These are phyloP conservation scores for Nemapogon koenigi DNA, from an alignment of 2,888 invertebrate species.

Conservation along the genomic window DNA sequence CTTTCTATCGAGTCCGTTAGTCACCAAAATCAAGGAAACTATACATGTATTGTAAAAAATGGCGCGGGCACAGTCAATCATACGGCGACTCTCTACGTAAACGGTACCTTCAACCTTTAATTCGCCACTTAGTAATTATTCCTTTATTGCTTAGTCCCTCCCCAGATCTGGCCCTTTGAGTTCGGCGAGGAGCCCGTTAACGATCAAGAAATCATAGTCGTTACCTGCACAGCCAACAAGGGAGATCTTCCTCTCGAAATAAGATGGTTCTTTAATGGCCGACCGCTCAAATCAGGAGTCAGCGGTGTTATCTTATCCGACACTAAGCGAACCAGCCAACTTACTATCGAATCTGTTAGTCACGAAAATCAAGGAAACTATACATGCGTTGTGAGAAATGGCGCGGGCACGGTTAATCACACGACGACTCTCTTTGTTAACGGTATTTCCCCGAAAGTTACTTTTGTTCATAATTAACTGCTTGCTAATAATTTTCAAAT, in stretches of 20 bases:
- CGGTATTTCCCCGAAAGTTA: slow-evolving; percentile 40
- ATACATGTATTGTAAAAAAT: slow-evolving; percentile 68
- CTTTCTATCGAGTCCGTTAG: slow-evolving; percentile 68
- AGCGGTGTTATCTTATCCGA: slow-evolving; percentile 50
- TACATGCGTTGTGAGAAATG: slow-evolving; percentile 68
- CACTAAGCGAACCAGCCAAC: slow-evolving; percentile 59
- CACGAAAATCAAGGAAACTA: slow-evolving; percentile 71
- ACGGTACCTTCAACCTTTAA: slow-evolving; percentile 30
- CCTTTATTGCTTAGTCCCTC: slow-evolving; percentile 1
- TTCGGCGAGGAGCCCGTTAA: slow-evolving; percentile 72
- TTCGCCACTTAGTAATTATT: neutral
- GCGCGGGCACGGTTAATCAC: slow-evolving; percentile 62
- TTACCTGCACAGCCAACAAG: slow-evolving; percentile 69
- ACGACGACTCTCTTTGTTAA: slow-evolving; percentile 67
- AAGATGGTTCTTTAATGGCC: slow-evolving; percentile 71
- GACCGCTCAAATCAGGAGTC: slow-evolving; percentile 44
- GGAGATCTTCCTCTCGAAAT: slow-evolving; percentile 74
- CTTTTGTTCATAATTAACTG: neutral
- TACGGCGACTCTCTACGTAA: slow-evolving; percentile 62
- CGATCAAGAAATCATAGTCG: slow-evolving; percentile 70
- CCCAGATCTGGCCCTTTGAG: slow-evolving; percentile 24
- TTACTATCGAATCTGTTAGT: slow-evolving; percentile 69
- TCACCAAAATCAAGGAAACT: slow-evolving; percentile 67
- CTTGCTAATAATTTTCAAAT: neutral
- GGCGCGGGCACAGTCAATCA: slow-evolving; percentile 62